Evolutionary conservation across 2,888 invertebrate genomes (phyloP).

Genomic region (Cheilosia grossa): DNA sequence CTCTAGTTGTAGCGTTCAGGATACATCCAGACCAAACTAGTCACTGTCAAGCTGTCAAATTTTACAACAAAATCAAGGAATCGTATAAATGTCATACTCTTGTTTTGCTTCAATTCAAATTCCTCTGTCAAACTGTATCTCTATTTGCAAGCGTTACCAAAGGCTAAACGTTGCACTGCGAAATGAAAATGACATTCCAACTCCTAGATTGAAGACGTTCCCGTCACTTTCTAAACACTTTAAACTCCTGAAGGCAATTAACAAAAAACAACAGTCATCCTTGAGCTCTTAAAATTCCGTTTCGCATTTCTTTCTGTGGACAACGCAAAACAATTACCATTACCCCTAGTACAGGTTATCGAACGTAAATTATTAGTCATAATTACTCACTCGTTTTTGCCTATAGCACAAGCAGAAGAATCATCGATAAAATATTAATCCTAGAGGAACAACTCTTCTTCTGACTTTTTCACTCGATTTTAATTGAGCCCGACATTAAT

Average conservation of each 20-base stretch:
- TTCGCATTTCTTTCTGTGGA: not conserved
- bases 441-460: not conserved
- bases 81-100: too few relatives aligned
- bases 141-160: too few relatives aligned
- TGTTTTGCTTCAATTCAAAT: too few relatives aligned
- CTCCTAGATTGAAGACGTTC: not conserved
- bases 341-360: constrained; percentile 24
- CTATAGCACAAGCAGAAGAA: constrained; percentile 14
- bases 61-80: too few relatives aligned
- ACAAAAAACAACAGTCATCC: not conserved
- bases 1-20: too few relatives aligned
- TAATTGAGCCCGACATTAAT: constrained; percentile 48
- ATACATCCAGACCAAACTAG: too few relatives aligned
- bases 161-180: too few relatives aligned
- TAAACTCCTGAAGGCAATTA: not conserved
- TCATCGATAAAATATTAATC: constrained; percentile 18
- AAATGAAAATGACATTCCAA: too few relatives aligned
- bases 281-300: not conserved
- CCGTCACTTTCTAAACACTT: not conserved
- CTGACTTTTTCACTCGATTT: constrained; percentile 14
- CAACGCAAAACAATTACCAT: constrained; percentile 25
- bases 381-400: constrained; percentile 35
- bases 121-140: too few relatives aligned
- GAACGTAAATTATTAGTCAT: constrained; percentile 20
- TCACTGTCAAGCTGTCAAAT: too few relatives aligned